Evolutionary conservation across 2,888 invertebrate genomes (phyloP).

Genomic region (Latrodectus elegans): DNA sequence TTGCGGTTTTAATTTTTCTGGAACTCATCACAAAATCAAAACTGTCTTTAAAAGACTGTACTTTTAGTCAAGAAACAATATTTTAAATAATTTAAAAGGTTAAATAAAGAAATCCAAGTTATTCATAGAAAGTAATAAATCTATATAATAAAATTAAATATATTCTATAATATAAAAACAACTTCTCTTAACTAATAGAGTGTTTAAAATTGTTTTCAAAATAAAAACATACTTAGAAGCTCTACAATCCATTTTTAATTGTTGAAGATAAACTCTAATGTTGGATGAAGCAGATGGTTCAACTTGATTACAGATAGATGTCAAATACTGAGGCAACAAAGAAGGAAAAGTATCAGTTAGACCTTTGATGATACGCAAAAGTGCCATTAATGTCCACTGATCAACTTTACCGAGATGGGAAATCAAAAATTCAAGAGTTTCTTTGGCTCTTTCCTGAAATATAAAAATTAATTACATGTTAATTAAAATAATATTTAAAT

Average conservation of each 20-base stretch:
- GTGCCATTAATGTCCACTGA: slow-evolving; percentile 83
- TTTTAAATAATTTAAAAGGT: too few species aligned
- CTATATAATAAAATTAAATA: too few species aligned
- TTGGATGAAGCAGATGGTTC: slow-evolving; percentile 74
- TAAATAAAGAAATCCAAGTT: too few species aligned
- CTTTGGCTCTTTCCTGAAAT: slow-evolving; percentile 84
- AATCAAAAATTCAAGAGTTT: slow-evolving; percentile 87
- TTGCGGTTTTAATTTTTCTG: too few species aligned
- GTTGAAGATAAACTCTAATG: slow-evolving; percentile 75
- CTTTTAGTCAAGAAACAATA: too few species aligned
- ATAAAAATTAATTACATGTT: not conserved
- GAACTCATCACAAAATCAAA: too few species aligned
- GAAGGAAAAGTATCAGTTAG: slow-evolving; percentile 87
- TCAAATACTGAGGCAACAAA: slow-evolving; percentile 81
- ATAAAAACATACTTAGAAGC: slow-evolving; percentile 51
- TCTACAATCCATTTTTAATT: slow-evolving; percentile 73
- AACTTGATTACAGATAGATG: slow-evolving; percentile 79
- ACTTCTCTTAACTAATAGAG: not conserved
- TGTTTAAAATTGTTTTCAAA: slow-evolving; percentile 1
- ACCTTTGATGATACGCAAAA: slow-evolving; percentile 86
- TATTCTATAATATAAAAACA: too few species aligned
- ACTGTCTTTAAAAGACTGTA: too few species aligned
- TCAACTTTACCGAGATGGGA: slow-evolving; percentile 84
- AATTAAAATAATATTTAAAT: too few species aligned
- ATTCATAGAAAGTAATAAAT: too few species aligned